Conservation (phyloP, 1,140 invertebrate genomes). For the Aradophagus sp. region DNA sequence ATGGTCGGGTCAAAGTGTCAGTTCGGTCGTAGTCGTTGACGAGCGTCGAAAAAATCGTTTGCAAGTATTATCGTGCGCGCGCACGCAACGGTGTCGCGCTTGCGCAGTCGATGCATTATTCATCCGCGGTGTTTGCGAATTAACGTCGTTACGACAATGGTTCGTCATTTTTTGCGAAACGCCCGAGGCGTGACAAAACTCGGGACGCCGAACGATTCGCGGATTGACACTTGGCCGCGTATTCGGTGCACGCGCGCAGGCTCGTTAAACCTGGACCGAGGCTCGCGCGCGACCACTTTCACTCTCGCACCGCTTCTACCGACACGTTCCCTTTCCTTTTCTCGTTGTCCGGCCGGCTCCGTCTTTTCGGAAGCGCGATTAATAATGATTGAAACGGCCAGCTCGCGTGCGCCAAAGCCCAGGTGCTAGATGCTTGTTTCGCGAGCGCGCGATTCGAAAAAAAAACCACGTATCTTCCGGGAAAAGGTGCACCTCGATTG, state of each 20-base stretch:
- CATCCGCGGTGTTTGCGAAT: slow-evolving; percentile 12
- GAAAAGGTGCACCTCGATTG: too few relatives aligned
- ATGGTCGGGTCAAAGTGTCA: too few relatives aligned
- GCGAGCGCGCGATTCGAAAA: too few relatives aligned
- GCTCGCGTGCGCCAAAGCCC: neutral
- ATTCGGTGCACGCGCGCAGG: slow-evolving; percentile 39
- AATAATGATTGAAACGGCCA: slow-evolving; percentile 14
- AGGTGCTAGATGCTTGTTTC: too few relatives aligned
- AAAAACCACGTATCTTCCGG: too few relatives aligned
- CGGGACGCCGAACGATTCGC: slow-evolving; percentile 13
- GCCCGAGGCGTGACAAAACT: slow-evolving; percentile 25
- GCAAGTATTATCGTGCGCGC: too few relatives aligned
- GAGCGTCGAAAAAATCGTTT: neutral
- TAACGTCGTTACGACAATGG: slow-evolving; percentile 22
- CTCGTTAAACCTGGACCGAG: slow-evolving; percentile 57
- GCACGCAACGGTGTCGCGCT: slow-evolving; percentile 2
- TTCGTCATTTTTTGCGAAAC: slow-evolving; percentile 35
- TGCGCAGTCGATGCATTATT: slow-evolving; percentile 37
- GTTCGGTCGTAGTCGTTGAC: too few relatives aligned
- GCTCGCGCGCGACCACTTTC: slow-evolving; percentile 65
- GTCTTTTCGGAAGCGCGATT: slow-evolving; percentile 25
- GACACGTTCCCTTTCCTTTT: slow-evolving; percentile 52
- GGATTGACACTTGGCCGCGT: slow-evolving; percentile 37
- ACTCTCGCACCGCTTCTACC: slow-evolving; percentile 60
- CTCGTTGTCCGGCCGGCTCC: slow-evolving; percentile 40